Base-by-base conservation (phyloP, 2,113 vertebrate genomes). In the Zosterops borbonicus region DNA sequence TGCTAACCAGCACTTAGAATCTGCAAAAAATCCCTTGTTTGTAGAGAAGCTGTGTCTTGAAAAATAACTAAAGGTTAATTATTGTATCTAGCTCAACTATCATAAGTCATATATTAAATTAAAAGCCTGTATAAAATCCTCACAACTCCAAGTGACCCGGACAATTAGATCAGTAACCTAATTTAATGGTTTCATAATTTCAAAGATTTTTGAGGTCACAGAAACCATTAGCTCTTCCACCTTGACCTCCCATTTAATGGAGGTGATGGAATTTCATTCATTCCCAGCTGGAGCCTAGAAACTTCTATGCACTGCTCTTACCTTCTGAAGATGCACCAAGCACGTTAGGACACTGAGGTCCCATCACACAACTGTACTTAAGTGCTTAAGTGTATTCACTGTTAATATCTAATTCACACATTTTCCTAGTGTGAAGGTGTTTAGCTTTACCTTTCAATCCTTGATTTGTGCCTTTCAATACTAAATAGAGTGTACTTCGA, bases 131-230 rank as follows among this genome's bases (percentile, higher is more conserved):
- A 39, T 73, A 58, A 82, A 90, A 58, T 2, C 0, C 13, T n/a
- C 35, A 64, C 58, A 68, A 79, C 42, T 93, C 37, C 28, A 79
- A 89, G 35, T 92, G 91, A 95, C 71, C 68, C 2, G 14, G 84
- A 89, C 74, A 90, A 94, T 90, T 96, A 94, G 42, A 82, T 93
- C 56, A 92, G 59, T 55, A 92, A 74, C 50, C 63, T 86, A 76
- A 86, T 80, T 49, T 94, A 97, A 89, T 37, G 11, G 82, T 96
- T 95, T 83, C 71, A 77, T 86, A 92, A 95, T 96, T 95, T 91
- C 75, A 86, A 70, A 95, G 71, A 88, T 94, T 70, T 94, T 93
- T 86, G 82, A 94, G 78, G 85, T 90, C 85, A 93, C 50, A 56
- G 83, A 93, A 89, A 78, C 80, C 76, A 92, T 93, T 92, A 96